Evolutionary conservation across 2,113 vertebrate species (phyloP).

Genomic region (Colossoma macropomum): DNA sequence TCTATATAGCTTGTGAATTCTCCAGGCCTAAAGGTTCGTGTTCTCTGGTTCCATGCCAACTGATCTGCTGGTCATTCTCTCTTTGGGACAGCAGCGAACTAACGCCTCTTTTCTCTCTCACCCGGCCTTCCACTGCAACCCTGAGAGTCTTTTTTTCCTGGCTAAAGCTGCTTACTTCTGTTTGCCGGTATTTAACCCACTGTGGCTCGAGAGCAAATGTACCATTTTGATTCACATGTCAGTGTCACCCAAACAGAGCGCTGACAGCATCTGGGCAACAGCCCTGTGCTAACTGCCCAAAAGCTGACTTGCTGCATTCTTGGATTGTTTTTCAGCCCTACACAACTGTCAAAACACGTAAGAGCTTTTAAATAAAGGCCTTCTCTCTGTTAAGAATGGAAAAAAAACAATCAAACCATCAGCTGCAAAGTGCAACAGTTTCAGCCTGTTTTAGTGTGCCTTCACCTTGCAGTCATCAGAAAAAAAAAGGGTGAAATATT

Average conservation of each 20-base stretch:
- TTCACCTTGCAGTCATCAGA: neutral
- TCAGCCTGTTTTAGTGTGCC: neutral
- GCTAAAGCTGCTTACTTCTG: slow-evolving; percentile 8
- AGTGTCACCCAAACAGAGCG: neutral
- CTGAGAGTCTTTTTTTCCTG: neutral
- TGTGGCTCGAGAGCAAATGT: neutral
- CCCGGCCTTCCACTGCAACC: neutral
- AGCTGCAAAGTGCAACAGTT: neutral
- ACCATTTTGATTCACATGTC: neutral
- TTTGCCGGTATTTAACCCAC: neutral
- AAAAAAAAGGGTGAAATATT: neutral
- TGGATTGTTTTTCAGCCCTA: slow-evolving; percentile 1
- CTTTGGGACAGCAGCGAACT: neutral
- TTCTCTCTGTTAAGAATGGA: neutral
- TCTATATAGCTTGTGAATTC: neutral
- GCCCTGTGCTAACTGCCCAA: slow-evolving; percentile 42
- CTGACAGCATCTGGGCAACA: slow-evolving; percentile 44
- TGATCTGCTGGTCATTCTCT: neutral
- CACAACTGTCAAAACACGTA: neutral
- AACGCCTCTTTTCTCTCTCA: neutral
- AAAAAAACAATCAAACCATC: neutral
- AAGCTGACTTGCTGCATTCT: neutral
- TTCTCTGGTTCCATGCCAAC: slow-evolving; percentile 2
- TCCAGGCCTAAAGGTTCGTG: neutral
- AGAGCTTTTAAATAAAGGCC: neutral